Evolutionary conservation across 2,113 vertebrate genomes (phyloP).

Genomic region (Myrmecobius fasciatus): DNA sequence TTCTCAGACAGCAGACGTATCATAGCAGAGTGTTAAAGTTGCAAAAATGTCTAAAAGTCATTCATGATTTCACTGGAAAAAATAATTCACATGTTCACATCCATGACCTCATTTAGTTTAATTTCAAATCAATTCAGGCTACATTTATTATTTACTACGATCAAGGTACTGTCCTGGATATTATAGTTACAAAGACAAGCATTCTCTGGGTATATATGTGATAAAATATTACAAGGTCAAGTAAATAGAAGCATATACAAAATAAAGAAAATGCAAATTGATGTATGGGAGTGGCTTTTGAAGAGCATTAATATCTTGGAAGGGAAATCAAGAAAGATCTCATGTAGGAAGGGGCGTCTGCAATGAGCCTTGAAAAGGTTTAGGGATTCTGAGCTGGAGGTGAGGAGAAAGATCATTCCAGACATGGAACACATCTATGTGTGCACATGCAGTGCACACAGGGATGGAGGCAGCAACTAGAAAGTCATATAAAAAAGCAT

Average conservation of each 20-base stretch:
- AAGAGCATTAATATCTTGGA: background rate
- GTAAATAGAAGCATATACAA: background rate
- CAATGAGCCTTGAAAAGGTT: background rate
- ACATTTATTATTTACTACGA: background rate
- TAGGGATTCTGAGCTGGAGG: background rate
- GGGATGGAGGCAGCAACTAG: background rate
- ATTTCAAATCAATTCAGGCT: background rate
- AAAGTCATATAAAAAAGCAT: background rate
- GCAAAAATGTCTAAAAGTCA: slow-evolving; percentile 2
- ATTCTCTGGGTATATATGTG: background rate
- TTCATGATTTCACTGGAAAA: background rate
- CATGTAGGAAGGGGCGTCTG: background rate
- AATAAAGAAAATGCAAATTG: background rate
- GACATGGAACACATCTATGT: background rate
- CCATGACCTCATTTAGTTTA: background rate
- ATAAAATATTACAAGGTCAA: background rate
- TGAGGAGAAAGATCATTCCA: background rate
- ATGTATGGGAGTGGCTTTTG: background rate
- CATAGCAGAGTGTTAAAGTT: background rate
- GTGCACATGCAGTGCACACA: too few species aligned
- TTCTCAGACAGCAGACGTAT: background rate
- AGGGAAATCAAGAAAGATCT: background rate
- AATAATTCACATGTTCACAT: background rate
- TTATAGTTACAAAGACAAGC: background rate
- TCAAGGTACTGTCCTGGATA: background rate